These are phyloP conservation scores for Platypus cylindrus DNA, from an alignment of 2,888 invertebrate genomes.

Conservation along the genomic window DNA sequence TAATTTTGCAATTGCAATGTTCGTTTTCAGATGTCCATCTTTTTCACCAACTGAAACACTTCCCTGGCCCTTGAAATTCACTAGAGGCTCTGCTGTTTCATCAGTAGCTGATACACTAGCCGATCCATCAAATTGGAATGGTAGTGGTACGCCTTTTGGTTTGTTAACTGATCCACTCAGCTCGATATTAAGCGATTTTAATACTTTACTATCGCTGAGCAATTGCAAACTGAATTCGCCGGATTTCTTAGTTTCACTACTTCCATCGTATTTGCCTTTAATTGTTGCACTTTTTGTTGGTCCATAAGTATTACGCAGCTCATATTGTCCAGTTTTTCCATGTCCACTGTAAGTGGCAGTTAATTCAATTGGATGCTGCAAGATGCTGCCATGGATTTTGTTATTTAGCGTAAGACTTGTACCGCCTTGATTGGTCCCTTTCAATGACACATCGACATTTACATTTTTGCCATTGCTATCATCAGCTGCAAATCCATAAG, in stretches of 20 bases:
- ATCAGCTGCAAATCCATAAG: constrained; percentile 33
- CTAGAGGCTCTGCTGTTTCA: constrained; percentile 33
- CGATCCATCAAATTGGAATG: constrained; percentile 20
- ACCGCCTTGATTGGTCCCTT: constrained; percentile 15
- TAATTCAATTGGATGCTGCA: constrained; percentile 28
- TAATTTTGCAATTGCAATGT: constrained; percentile 26
- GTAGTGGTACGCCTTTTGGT: constrained; percentile 20
- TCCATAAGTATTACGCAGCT: constrained; percentile 22
- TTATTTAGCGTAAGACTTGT: constrained; percentile 8
- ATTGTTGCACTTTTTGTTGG: constrained; percentile 23
- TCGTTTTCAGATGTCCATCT: constrained; percentile 40
- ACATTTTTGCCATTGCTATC: constrained; percentile 38
- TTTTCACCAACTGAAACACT: constrained; percentile 51
- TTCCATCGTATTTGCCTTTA: constrained; percentile 33
- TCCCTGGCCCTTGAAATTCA: constrained; percentile 50
- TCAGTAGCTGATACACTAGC: constrained; percentile 23
- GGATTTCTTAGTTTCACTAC: constrained; percentile 33
- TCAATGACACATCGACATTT: constrained; percentile 27
- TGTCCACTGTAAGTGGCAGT: constrained; percentile 8
- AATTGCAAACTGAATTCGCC: constrained; percentile 39
- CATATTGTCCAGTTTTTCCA: constrained; percentile 17
- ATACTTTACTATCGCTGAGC: constrained; percentile 43
- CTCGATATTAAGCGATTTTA: constrained; percentile 43
- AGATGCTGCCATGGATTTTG: constrained; percentile 30
- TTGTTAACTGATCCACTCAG: constrained; percentile 29